Evolutionary conservation across 2,797 vertebrate genomes (phyloP), one percentile per base, ranked within the genome.

Genomic region (Prunella strophiata): DNA sequence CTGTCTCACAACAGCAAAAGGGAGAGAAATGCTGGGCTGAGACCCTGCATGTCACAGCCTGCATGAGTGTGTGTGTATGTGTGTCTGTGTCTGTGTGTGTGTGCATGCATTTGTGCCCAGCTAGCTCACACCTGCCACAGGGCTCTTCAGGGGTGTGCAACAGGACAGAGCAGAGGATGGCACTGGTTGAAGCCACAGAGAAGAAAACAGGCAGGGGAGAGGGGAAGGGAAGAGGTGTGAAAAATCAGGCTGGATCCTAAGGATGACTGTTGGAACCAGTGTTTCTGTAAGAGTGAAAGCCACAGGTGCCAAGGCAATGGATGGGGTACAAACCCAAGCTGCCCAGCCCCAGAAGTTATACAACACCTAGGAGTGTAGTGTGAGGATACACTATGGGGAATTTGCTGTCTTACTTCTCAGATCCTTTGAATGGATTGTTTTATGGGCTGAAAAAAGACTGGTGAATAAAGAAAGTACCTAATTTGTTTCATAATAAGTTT

Each of bases 21-120:
- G n/a, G 68, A 70, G 65, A 58, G 11, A 47, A 70, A 43, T 22
- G 21, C 27, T 62, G 7, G 29, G 18, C n/a, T 59, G 36, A 61
- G 36, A 51, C 71, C 13, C 12, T 12, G 14, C 16, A 3, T 5
- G 27, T 55, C 74, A 58, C 48, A 16, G 45, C 25, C 19, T 5
- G 26, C 36, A 3, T 9, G 2, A 11, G 3, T 6, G 3, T 7
- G 9, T 29, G 40, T 11, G 12, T 6, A 8, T 32, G 34, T 11
- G 13, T 7, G 9, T 32, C 34, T 13, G 13, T 7, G 10, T 32
- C 34, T 13, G 12, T 8, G 3, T 16, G 2, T 7, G 4, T 5
- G 9, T 26, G 32, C n/a, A n/a, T 8, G 11, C 2, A 4, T 65
- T 36, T 66, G 10, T 80, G 83, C 29, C n/a, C 52, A 10, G 30